Base-by-base conservation (phyloP, 2,113 vertebrate genomes). In the Equus quagga region DNA sequence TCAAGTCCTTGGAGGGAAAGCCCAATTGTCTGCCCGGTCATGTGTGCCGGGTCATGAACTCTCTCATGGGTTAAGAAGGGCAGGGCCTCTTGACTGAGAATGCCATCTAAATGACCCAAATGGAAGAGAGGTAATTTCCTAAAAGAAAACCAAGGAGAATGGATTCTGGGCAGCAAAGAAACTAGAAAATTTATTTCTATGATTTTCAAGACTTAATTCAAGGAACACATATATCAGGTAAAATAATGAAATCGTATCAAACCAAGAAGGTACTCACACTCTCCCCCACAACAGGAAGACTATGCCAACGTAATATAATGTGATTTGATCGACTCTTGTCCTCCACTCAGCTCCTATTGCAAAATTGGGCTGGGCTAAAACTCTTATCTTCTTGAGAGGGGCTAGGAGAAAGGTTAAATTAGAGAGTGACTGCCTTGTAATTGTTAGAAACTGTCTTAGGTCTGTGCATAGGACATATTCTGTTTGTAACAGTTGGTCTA, bases 201-300 rank as follows among this genome's bases (percentile, higher is more conserved):
- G 51, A 64, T 14, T 13, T 58, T 88, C 86, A 41, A 83, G n/a
- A 24, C 24, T 65, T 86, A 65, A 56, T 54, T 19, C 23, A 85
- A 33, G 41, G 58, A 81, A 44, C 44, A 82, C 0, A 0, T 81
- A 70, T 54, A 31, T 67, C 36, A 65, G 23, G 18, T 82, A 79
- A 87, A 94, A 60, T 62, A 92, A 91, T 51, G 67, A 94, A 85
- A 67, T 46, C 2, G 60, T 49, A 80, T 2, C 62, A 93, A 88
- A 81, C 31, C 46, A 83, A 87, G 64, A 73, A 13, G 11, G 6
- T 67, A 64, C 1, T 9, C 24, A 75, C 11, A 56, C 1, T 3
- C 36, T 14, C 15, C 12, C 21, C 23, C 36, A 9, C 26, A 46
- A 31, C 69, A 78, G 19, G 36, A 79, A 94, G 41, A 26, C 11